Evolutionary conservation across 2,888 invertebrate genomes (phyloP).

Genomic region (Notodonta dromedarius): DNA sequence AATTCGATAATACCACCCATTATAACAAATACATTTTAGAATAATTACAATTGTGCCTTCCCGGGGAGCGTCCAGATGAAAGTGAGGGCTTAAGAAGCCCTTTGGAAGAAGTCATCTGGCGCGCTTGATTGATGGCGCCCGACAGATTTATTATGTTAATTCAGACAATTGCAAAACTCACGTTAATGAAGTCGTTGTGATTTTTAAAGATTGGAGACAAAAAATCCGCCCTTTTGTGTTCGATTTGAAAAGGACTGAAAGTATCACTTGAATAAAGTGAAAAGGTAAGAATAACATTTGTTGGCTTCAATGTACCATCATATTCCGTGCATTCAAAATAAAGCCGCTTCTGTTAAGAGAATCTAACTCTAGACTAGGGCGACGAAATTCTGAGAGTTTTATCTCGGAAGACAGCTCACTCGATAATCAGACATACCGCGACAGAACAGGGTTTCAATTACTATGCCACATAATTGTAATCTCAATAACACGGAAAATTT

Average conservation of each 20-base stretch:
- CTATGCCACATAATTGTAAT: too few species aligned
- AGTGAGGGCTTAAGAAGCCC: constrained; percentile 79
- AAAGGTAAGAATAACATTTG: too few species aligned
- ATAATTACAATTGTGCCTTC: constrained; percentile 56
- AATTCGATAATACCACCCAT: constrained; percentile 3
- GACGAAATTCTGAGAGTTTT: too few species aligned
- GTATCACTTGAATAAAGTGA: too few species aligned
- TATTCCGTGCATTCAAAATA: too few species aligned
- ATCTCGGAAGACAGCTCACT: too few species aligned
- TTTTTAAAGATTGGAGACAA: constrained; percentile 8
- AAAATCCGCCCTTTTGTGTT: neutral
- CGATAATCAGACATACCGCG: too few species aligned
- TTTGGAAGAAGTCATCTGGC: constrained; percentile 73
- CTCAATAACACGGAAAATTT: too few species aligned
- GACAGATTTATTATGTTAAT: constrained; percentile 82
- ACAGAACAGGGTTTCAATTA: too few species aligned
- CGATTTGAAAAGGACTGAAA: neutral
- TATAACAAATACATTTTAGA: constrained; percentile 21
- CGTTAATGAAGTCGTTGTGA: constrained; percentile 35
- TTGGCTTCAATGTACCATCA: too few species aligned
- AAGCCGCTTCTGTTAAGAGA: too few species aligned
- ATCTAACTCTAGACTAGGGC: too few species aligned
- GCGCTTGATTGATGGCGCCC: constrained; percentile 71
- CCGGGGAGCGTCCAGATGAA: constrained; percentile 65
- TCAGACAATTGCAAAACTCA: constrained; percentile 53